Percentiles rank a stretch among this genome's conserved stretches.
Evolutionary conservation across 2,113 vertebrate genomes (phyloP).

Genomic region (Eubucco bourcierii): DNA sequence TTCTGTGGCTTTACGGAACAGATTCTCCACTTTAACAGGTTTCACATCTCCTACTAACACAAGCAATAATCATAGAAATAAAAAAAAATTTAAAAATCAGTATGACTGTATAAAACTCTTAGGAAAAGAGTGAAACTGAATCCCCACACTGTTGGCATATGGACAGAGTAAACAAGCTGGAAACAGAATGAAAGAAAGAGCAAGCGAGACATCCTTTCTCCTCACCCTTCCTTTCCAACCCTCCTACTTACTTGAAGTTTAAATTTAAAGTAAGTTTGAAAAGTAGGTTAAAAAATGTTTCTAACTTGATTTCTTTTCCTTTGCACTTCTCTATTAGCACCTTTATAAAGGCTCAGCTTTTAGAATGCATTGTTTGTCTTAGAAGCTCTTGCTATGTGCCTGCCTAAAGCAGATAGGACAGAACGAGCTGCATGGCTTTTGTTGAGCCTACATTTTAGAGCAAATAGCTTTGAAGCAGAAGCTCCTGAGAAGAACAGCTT

Average conservation of each 20-base stretch:
- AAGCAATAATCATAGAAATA: not conserved
- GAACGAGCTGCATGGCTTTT: not conserved
- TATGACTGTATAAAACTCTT: not conserved
- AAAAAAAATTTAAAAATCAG: not conserved
- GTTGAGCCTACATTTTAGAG: constrained; percentile 17
- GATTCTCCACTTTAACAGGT: not conserved
- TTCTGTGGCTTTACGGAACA: not conserved
- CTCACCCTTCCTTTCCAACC: not conserved
- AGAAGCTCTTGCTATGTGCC: not conserved
- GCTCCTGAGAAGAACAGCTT: constrained; percentile 28
- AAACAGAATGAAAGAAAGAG: not conserved
- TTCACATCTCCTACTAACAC: not conserved
- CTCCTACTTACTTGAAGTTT: not conserved
- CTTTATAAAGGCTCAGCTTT: not conserved
- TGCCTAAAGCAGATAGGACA: constrained; percentile 23
- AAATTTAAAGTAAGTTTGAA: not conserved
- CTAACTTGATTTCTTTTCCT: not conserved
- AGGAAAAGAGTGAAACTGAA: not conserved
- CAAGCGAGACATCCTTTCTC: not conserved
- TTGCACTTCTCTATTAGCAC: not conserved
- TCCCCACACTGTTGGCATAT: constrained; percentile 18
- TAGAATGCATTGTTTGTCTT: not conserved
- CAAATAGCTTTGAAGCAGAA: constrained; percentile 34
- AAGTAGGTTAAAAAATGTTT: not conserved
- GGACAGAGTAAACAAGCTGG: constrained; percentile 28